These are phyloP conservation scores for Harpalus rufipes DNA, from an alignment of 2,888 invertebrate species.

Conservation along the genomic window DNA sequence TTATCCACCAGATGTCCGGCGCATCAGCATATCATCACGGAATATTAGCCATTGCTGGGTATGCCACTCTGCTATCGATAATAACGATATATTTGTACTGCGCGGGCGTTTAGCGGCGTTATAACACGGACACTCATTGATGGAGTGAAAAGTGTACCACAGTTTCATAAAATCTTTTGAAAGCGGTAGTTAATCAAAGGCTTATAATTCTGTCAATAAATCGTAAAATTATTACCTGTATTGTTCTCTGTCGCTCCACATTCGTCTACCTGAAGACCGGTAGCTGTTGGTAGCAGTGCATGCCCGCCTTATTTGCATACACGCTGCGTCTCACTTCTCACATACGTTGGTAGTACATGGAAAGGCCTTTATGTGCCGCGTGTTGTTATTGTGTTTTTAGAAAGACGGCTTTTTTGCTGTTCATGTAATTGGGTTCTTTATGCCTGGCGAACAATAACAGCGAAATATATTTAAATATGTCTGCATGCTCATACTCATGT, in stretches of 20 bases:
- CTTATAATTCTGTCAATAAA: too few relatives aligned
- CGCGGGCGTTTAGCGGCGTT: too few relatives aligned
- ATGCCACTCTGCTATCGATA: too few relatives aligned
- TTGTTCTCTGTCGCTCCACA: neutral
- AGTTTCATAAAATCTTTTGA: too few relatives aligned
- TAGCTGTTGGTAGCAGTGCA: neutral
- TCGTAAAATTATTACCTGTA: too few relatives aligned
- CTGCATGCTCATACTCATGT: conserved; percentile 27
- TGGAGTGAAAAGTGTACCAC: too few relatives aligned
- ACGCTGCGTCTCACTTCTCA: conserved; percentile 40
- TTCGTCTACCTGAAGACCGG: neutral
- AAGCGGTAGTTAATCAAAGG: too few relatives aligned
- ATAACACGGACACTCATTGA: too few relatives aligned
- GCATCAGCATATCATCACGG: too few relatives aligned
- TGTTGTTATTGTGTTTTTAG: conserved; percentile 55
- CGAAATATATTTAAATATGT: conserved; percentile 54
- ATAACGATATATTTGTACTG: too few relatives aligned
- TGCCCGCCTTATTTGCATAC: conserved; percentile 48
- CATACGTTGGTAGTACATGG: conserved; percentile 25
- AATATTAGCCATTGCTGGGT: too few relatives aligned
- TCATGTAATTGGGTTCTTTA: conserved; percentile 53
- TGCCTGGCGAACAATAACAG: conserved; percentile 45
- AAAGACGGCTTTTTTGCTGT: conserved; percentile 51
- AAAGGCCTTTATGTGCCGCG: conserved; percentile 39
- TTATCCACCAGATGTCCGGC: too few relatives aligned